A percentile compares a stretch with the other conserved stretches of the same genome.
Evolutionary conservation across 2,113 vertebrate species (phyloP).

Genomic region (Formicarius rufipectus): DNA sequence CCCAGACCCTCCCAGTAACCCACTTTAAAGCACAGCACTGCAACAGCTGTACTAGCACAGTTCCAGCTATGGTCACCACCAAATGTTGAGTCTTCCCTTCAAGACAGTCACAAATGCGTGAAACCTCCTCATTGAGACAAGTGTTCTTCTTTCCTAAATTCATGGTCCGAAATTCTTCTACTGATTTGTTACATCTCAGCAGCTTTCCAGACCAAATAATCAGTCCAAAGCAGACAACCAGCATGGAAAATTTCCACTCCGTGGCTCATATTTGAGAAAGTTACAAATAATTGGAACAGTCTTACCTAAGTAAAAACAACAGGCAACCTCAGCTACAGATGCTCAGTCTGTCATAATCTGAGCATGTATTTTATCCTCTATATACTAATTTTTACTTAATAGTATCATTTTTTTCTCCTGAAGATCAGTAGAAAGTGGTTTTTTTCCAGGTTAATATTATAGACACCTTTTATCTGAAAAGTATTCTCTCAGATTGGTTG

Average conservation of each 20-base stretch:
- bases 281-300: background rate
- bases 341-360: background rate
- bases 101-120: rapidly evolving
- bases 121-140: background rate
- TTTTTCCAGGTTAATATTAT: background rate
- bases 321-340: background rate
- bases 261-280: background rate
- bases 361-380: background rate
- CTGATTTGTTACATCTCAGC: background rate
- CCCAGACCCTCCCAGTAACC: background rate
- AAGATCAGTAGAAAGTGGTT: background rate
- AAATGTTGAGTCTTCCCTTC: background rate
- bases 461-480: background rate
- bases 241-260: background rate
- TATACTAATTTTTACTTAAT: background rate
- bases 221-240: background rate
- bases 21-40: background rate
- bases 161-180: background rate
- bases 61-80: background rate
- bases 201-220: background rate
- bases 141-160: background rate
- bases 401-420: background rate
- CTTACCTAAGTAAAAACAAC: background rate
- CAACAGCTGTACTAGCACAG: background rate
- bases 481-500: background rate